Base-by-base conservation (phyloP, 2,797 vertebrate genomes). In the Epinephelus coioides region DNA sequence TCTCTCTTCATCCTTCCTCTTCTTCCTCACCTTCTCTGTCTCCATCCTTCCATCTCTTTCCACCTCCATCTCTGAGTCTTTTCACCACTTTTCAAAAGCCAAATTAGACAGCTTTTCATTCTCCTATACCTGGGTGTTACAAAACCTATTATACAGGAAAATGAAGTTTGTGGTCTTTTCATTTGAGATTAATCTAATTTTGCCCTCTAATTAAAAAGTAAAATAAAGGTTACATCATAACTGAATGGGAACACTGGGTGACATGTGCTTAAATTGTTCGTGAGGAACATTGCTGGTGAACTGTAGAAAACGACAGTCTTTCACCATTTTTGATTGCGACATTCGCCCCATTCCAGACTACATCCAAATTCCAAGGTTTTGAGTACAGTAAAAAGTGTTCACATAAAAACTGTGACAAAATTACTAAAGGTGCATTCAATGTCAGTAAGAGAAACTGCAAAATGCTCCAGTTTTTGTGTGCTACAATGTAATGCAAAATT, bases 21-120 rank as follows among this genome's bases (percentile, higher is more conserved):
- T 70, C 18, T 65, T 27, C 64, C 6, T 70, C 59, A 38, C 49
- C 25, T 19, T 74, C 21, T 55, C 23, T 34, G 27, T 53, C 55
- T 68, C 15, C 38, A 46, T 21, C 50, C 1, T 19, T 51, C 21
- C 19, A 1, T 74, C 43, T 44, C 27, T 30, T 78, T 38, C 43
- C 13, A 60, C 54, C n/a, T 78, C 43, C 15, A 46, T 44, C 38
- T 50, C 55, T 54, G 43, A 1, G 5, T 38, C 5, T 34, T 61
- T 79, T 69, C 43, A 79, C 14, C 38, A 67, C 12, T 62, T 83
- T 61, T 56, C 12, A 57, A 69, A 43, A 80, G 15, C 13, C 14
- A 63, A 68, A 72, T 59, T 47, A 10, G 3, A 8, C 6, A 65
- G 19, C 53, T 57, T 17, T 56, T 34, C n/a, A 30, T 30, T 73